Base-by-base conservation (phyloP, 2,888 invertebrate species). In the Megastigmus dorsalis region DNA sequence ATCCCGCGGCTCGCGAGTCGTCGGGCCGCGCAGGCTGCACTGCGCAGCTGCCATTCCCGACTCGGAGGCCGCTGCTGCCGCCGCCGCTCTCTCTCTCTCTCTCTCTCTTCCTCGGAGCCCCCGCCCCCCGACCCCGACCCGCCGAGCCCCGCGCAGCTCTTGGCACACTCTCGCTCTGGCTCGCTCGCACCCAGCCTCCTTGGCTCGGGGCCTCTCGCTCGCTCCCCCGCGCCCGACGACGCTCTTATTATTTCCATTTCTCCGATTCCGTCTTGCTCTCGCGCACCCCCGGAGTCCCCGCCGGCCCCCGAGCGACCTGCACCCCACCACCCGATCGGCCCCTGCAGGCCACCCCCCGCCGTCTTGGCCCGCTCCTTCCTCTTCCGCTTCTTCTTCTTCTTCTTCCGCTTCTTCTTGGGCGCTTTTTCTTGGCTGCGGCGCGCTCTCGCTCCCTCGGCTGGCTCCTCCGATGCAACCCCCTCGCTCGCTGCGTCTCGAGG, bases 161-260 rank as follows among this genome's bases (percentile, higher is more conserved):
- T 5, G n/a, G 26, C 7, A 3, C 15, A 3, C 59, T 60, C 77
- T 55, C 72, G 77, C 76, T 71, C 75, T 43, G n/a, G n/a, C 66
- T 72, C 77, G 59, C 76, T 77, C 77, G 76, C 71, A 74, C 76
- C 76, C 66, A 71, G 45, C 55, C 48, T 43, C 50, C 54, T 68
- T 18, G 30, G 50, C 33, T 50, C 73, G 36, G 23, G 57, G 75
- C 79, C 38, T 67, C 75, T 71, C 69, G 57, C 65, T 71, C 66
- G 68, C 77, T 36, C 76, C 79, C 82, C 26, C 13, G 9, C 26
- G 13, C 79, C 82, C 26, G 10, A 10, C 26, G 13, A 83, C 83
- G 65, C 76, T 85, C 85, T 86, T 86, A 85, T 86, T 87, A 86
- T 86, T 86, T 86, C 83, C 86, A 85, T 86, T 86, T 86, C 86